Evolutionary conservation across 2,888 invertebrate genomes (phyloP).

Genomic region (Cetonia aurata): DNA sequence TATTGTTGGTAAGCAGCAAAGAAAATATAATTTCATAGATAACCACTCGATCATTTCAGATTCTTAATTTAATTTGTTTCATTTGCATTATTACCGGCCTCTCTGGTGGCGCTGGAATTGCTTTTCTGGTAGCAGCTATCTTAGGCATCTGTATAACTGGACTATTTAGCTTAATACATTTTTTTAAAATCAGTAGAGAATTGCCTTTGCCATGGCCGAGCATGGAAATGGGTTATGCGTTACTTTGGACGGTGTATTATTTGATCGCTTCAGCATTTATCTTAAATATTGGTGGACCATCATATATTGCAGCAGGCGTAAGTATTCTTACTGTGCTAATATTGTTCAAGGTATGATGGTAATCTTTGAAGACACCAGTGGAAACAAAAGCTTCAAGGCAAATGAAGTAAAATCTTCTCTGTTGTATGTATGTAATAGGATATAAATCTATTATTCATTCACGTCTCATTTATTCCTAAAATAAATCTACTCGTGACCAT

Average conservation of each 20-base stretch:
- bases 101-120: not conserved
- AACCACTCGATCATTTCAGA: slow-evolving; percentile 1
- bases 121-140: slow-evolving; percentile 31
- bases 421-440: too few species aligned
- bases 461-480: too few species aligned
- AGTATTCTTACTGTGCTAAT: not conserved
- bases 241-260: slow-evolving; percentile 27
- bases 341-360: too few species aligned
- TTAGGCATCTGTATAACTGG: slow-evolving; percentile 21
- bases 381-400: too few species aligned
- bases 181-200: slow-evolving; percentile 2
- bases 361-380: too few species aligned
- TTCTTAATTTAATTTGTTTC: slow-evolving; percentile 11
- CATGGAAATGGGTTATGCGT: slow-evolving; percentile 18
- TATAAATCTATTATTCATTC: too few species aligned
- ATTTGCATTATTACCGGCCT: slow-evolving; percentile 14
- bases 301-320: slow-evolving; percentile 27
- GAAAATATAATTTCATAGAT: not conserved
- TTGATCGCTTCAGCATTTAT: slow-evolving; percentile 21
- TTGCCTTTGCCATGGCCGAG: slow-evolving; percentile 11
- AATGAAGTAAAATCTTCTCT: too few species aligned
- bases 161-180: slow-evolving; percentile 7
- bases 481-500: too few species aligned
- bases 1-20: slow-evolving; percentile 7
- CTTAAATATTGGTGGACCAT: not conserved